Evolutionary conservation across 2,113 vertebrate species (phyloP).

Genomic region (Acanthisitta chloris): DNA sequence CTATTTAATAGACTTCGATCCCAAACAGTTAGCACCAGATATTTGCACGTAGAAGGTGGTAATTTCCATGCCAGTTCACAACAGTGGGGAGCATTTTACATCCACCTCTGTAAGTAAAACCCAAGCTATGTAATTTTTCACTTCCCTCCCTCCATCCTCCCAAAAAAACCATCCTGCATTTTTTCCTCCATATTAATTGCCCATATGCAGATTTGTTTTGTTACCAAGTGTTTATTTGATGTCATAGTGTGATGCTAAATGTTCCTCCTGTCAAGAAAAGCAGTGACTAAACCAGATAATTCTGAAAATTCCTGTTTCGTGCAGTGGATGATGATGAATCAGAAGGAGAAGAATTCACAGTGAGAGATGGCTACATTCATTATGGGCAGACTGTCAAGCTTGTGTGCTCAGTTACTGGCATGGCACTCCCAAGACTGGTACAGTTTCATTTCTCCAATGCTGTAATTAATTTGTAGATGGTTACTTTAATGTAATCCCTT

Average conservation of each 20-base stretch:
- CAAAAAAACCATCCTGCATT: background rate
- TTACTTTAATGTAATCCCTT: background rate
- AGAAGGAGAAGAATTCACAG: constrained; percentile 98
- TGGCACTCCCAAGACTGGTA: constrained; percentile 99
- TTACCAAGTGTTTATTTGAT: background rate
- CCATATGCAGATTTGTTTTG: background rate
- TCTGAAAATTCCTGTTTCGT: constrained; percentile 41
- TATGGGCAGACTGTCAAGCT: constrained; percentile 99
- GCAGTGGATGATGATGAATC: constrained; percentile 99
- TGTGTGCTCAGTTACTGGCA: constrained; percentile 97
- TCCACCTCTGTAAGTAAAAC: constrained; percentile 92
- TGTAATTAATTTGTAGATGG: background rate
- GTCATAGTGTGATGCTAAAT: background rate
- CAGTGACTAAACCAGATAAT: background rate
- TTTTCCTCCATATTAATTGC: background rate
- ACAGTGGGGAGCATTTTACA: constrained; percentile 98
- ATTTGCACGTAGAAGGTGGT: constrained; percentile 97
- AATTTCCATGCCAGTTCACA: constrained; percentile 99
- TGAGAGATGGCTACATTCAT: constrained; percentile 98
- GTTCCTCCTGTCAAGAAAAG: background rate
- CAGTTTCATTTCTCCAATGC: constrained; percentile 26
- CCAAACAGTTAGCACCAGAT: constrained; percentile 98
- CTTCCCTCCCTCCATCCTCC: background rate
- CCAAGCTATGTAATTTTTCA: background rate
- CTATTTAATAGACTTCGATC: constrained; percentile 98